phyloP scores from a whole-genome alignment of 2,888 invertebrate genomes.

The Eilema griseolum region DNA sequence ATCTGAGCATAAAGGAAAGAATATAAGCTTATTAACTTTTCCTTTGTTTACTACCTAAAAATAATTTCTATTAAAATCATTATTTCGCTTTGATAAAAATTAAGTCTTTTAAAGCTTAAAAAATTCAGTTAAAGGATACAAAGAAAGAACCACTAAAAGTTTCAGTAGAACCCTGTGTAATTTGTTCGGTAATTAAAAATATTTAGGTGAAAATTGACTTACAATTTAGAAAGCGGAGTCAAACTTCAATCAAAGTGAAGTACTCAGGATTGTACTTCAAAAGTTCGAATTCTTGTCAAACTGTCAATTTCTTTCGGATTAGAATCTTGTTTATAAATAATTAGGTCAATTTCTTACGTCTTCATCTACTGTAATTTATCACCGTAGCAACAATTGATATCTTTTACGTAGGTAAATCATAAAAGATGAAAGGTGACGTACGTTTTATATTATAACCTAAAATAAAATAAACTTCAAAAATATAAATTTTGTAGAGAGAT shows the following conservation, averaged over 20 bases:
- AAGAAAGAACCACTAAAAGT: slow-evolving; percentile 31
- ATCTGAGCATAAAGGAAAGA: background rate
- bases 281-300: slow-evolving; percentile 7
- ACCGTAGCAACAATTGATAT: background rate
- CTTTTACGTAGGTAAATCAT: background rate
- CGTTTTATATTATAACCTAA: too few relatives aligned
- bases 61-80: slow-evolving; percentile 55
- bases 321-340: slow-evolving; percentile 4
- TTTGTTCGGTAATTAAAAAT: slow-evolving; percentile 22
- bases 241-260: slow-evolving; percentile 15
- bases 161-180: slow-evolving; percentile 14
- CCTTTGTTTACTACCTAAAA: slow-evolving; percentile 59
- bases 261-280: background rate
- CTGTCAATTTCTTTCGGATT: slow-evolving; percentile 11
- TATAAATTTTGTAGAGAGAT: too few relatives aligned
- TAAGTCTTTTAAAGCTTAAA: slow-evolving; percentile 42
- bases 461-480: too few relatives aligned
- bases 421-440: too few relatives aligned
- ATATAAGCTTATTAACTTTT: slow-evolving; percentile 79
- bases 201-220: slow-evolving; percentile 9
- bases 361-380: background rate
- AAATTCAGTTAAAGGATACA: slow-evolving; percentile 7
- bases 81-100: slow-evolving; percentile 45
- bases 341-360: background rate
- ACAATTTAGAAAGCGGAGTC: background rate